Base-by-base conservation (phyloP, 2,888 invertebrate genomes). In the Caenorhabditis afra region DNA sequence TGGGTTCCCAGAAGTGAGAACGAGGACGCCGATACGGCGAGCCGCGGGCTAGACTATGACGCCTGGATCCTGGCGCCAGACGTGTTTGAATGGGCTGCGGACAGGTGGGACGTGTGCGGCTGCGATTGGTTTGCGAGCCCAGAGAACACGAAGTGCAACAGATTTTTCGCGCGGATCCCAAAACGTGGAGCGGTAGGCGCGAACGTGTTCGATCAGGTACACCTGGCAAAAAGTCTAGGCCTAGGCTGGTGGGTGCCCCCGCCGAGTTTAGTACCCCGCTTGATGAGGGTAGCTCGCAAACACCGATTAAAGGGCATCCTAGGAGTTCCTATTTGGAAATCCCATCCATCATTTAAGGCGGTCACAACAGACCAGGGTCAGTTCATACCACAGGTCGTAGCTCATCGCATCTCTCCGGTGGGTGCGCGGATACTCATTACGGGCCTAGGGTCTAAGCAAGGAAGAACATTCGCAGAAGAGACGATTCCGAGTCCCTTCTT, bases 171-270 rank as follows among this genome's bases (percentile, higher is more conserved):
- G 12, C 44, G 53, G 45, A 14, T 44, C 18, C 45, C 44, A 0
- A 29, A 53, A 3, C 1, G 3, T 0, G 45, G 44, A 2, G n/a
- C 53, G 1, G 14, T 1, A 7, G 64, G 64, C 1, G 41, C 23
- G n/a, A 14, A 64, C 44, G 64, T 64, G 0, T 44, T 64, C 23
- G 41, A 52, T 3, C 52, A 41, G 16, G 11, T 41, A 1, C 16
- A n/a, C 3, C 12, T 16, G 16, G 64, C 52, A 3, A 12, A n/a
- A 23, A 3, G 10, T 4, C 1, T n/a, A 0, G 65, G 53, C 7
- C 16, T 44, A 2, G 23, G 44, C 12, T 65, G 65, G 65, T 65
- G 53, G 53, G 53, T 65, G 2, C 65, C 65, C 8, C 65, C 65
- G 0, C 65, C 65, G 1, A 22, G 7, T 1, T 22, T 65, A 5